Conservation (phyloP, 1,140 invertebrate species). For the Oscheius sp. region DNA sequence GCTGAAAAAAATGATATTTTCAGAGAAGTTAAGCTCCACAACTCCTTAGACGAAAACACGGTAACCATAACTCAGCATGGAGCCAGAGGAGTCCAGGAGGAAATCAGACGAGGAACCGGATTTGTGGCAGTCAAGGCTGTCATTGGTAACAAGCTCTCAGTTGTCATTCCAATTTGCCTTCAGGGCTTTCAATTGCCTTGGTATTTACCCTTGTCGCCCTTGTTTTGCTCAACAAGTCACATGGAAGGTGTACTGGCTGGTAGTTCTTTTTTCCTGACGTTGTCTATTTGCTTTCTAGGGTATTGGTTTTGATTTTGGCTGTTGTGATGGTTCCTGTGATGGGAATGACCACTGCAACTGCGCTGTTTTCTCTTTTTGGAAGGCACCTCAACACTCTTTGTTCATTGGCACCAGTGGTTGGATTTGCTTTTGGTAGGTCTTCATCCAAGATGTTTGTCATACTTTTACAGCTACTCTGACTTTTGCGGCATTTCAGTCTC, state of each 20-base stretch:
- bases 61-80: not conserved
- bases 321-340: not conserved
- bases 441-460: not conserved
- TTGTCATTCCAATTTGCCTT: not conserved
- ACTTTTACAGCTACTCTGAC: too few species aligned
- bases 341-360: not conserved
- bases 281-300: not conserved
- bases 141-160: not conserved
- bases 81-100: not conserved
- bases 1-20: too few species aligned
- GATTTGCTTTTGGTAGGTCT: not conserved
- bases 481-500: not conserved
- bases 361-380: not conserved
- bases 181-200: not conserved
- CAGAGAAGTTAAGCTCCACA: slow-evolving; percentile 7
- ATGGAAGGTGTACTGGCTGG: not conserved
- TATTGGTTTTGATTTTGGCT: not conserved
- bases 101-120: not conserved
- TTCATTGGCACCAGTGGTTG: not conserved
- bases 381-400: not conserved
- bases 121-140: not conserved
- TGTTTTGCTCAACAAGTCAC: not conserved
- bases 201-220: not conserved
- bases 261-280: not conserved
- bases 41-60: not conserved